These are phyloP conservation scores for Cetonia aurata DNA, from an alignment of 2,888 invertebrate genomes.

Conservation along the genomic window DNA sequence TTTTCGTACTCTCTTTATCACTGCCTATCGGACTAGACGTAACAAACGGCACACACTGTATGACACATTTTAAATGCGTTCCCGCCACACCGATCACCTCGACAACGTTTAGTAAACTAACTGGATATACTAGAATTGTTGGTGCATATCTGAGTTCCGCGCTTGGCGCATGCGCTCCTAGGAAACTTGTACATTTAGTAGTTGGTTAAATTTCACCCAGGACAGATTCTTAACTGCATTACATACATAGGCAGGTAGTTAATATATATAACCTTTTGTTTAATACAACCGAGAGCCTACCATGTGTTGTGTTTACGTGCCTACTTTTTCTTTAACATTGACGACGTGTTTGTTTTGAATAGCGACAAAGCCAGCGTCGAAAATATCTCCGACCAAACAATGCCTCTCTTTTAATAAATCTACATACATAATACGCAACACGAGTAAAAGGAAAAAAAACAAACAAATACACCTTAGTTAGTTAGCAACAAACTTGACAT, in stretches of 20 bases:
- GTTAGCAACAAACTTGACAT: no score
- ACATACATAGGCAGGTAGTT: conserved; percentile 46
- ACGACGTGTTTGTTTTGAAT: background rate
- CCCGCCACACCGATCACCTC: conserved; percentile 17
- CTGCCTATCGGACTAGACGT: conserved; percentile 13
- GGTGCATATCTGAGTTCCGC: conserved; percentile 26
- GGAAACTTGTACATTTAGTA: conserved; percentile 38
- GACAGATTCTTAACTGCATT: conserved; percentile 45
- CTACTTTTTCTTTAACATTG: conserved; percentile 5
- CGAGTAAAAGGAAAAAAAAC: no score
- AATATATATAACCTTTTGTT: conserved; percentile 39
- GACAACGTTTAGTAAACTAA: conserved; percentile 31
- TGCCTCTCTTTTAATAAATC: no score
- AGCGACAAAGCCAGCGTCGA: background rate
- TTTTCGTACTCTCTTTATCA: conserved; percentile 9
- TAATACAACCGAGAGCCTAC: conserved; percentile 17
- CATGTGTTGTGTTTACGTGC: no score
- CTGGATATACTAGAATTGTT: conserved; percentile 36
- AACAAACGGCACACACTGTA: conserved; percentile 36
- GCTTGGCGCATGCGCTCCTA: conserved; percentile 17
- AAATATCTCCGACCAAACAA: background rate
- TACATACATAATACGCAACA: no score
- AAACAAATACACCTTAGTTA: no score
- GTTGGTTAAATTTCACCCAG: conserved; percentile 40
- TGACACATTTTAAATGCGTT: conserved; percentile 35